Evolutionary conservation across 2,888 invertebrate genomes (phyloP).

Genomic region (Eutolmus rufibarbis): DNA sequence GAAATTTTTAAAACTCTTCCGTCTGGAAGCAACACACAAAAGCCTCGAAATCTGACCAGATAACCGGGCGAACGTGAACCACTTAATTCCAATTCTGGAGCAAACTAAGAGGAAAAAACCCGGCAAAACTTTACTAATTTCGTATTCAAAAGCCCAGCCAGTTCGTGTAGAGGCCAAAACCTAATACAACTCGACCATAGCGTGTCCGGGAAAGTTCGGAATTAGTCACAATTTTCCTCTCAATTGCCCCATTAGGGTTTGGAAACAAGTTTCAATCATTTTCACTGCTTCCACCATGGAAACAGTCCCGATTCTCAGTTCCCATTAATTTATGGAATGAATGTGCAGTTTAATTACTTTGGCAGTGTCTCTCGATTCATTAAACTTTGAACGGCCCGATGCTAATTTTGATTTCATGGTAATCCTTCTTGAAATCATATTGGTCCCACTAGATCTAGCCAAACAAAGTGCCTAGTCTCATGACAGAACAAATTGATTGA

Average conservation of each 20-base stretch:
- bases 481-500: constrained; percentile 23
- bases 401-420: constrained; percentile 32
- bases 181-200: not conserved
- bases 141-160: not conserved
- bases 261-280: constrained; percentile 10
- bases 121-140: not conserved
- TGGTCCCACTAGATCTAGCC: constrained; percentile 5
- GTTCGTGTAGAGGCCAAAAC: not conserved
- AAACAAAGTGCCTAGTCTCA: constrained; percentile 16
- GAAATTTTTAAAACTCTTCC: not conserved
- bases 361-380: constrained; percentile 22
- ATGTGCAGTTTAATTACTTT: constrained; percentile 22
- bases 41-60: not conserved
- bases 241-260: constrained; percentile 12
- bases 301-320: not conserved
- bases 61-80: not conserved
- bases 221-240: not conserved
- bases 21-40: not conserved
- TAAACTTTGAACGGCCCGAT: constrained; percentile 8
- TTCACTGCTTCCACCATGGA: not conserved
- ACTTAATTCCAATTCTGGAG: not conserved
- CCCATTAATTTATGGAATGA: constrained; percentile 2
- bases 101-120: not conserved
- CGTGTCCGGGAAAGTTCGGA: not conserved
- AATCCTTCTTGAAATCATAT: constrained; percentile 32